Conservation (phyloP, 2,888 invertebrate species). For the Chloroclystis v-ata region DNA sequence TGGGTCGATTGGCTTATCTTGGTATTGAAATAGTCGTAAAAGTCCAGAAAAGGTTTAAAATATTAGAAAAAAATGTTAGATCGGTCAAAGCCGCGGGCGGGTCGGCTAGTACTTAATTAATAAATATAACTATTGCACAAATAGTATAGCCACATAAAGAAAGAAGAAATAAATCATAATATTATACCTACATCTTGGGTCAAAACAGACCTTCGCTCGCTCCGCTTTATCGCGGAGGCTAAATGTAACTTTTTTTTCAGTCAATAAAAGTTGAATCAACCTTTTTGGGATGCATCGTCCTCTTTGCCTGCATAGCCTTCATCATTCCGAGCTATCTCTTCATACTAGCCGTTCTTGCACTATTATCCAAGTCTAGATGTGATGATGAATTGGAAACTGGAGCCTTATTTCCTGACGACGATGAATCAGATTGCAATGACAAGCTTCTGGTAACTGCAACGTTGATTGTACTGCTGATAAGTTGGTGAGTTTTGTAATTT, state of each 20-base stretch:
- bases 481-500: constrained; percentile 54
- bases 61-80: too few species aligned
- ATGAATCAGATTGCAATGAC: constrained; percentile 61
- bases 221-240: too few species aligned
- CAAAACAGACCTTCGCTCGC: too few species aligned
- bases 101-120: too few species aligned
- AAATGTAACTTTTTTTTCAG: constrained; percentile 53
- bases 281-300: constrained; percentile 80
- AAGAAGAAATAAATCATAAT: too few species aligned
- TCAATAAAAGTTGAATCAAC: constrained; percentile 84
- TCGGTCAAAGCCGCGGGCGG: too few species aligned
- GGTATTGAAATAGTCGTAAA: too few species aligned
- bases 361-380: constrained; percentile 56
- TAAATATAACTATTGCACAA: too few species aligned
- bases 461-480: constrained; percentile 59
- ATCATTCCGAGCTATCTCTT: constrained; percentile 79
- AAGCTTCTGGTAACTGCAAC: constrained; percentile 57
- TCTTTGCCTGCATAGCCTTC: constrained; percentile 81
- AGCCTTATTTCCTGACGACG: constrained; percentile 57
- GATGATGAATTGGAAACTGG: constrained; percentile 64
- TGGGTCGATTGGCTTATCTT: too few species aligned
- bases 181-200: too few species aligned
- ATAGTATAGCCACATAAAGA: too few species aligned
- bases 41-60: too few species aligned
- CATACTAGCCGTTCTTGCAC: constrained; percentile 75